These are phyloP conservation scores for Uria lomvia DNA, from an alignment of 2,113 vertebrate genomes.

Conservation along the genomic window DNA sequence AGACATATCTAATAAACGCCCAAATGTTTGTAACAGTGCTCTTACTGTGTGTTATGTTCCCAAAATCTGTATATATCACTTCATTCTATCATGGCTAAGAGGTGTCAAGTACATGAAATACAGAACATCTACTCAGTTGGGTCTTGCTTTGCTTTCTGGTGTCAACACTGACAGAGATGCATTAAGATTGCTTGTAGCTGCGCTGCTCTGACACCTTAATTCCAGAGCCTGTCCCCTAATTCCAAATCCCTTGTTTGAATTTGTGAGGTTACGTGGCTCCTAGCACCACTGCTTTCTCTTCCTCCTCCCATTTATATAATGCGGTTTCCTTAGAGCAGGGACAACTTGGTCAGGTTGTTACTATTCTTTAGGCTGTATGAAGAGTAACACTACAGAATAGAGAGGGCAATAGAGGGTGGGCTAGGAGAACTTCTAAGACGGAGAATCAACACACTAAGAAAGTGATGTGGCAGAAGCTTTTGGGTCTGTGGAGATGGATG, in stretches of 20 bases:
- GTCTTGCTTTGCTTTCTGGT: neutral
- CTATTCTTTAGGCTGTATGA: neutral
- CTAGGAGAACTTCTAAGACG: neutral
- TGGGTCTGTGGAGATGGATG: neutral
- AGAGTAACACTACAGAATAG: neutral
- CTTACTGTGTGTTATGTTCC: neutral
- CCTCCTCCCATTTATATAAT: neutral
- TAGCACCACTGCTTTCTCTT: neutral
- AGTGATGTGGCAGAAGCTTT: neutral
- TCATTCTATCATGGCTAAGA: neutral
- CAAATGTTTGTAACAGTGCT: neutral
- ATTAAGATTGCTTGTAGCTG: neutral
- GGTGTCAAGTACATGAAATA: neutral
- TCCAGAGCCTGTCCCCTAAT: neutral
- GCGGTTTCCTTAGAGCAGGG: neutral
- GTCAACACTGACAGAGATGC: neutral
- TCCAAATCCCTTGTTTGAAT: neutral
- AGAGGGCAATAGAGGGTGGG: neutral
- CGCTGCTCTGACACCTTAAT: neutral
- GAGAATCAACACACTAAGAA: neutral
- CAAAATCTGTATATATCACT: neutral
- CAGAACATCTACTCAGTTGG: neutral
- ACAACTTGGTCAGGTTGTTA: neutral
- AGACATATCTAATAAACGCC: neutral
- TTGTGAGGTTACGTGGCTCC: neutral